Base-by-base conservation (phyloP, 1,140 invertebrate species). In the Drosophila subobscura region DNA sequence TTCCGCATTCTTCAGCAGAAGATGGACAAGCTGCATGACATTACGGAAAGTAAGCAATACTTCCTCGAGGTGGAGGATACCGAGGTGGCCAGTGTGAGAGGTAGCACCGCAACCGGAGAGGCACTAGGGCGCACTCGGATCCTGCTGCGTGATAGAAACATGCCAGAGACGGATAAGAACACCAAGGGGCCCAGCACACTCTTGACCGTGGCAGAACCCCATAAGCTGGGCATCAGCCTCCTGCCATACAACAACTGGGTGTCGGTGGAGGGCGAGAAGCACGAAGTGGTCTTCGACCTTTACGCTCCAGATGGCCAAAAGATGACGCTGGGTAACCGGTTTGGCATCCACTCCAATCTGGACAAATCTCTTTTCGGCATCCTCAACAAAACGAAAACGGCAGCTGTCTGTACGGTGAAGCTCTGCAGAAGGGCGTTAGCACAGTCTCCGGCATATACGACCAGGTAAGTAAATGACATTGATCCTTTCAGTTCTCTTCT, bases 201-300 rank as follows among this genome's bases (percentile, higher is more conserved):
- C 27, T 77, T 95, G 1, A 93, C 93, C 37, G 93, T 95, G 4
- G 93, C 93, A 14, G 88, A 93, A 61, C 94, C 94, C 0, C 80
- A 92, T 10, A 94, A 94, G 67, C 92, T 96, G 45, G 92, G 92
- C 16, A 91, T 96, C 2, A 92, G 92, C 49, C 92, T 96, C 63
- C 78, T 95, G 52, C 96, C 96, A 0, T 93, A 95, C 67, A 94
- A 93, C 84, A 96, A 95, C 90, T 96, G 95, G 94, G 93, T 95
- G 3, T 92, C 97, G 10, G 93, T 96, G 51, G 92, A 95, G 14
- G 94, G 93, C 1, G 93, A 95, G 46, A 91, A 92, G 10, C 96
- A 97, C 90, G 95, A 95, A 66, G 94, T 98, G 50, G 91, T 94
- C 10, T 94, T 97, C 40, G 94, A 97, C 78, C 88, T 97, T 1